Conservation (phyloP, 2,113 vertebrate genomes). For the Epinephelus moara region DNA sequence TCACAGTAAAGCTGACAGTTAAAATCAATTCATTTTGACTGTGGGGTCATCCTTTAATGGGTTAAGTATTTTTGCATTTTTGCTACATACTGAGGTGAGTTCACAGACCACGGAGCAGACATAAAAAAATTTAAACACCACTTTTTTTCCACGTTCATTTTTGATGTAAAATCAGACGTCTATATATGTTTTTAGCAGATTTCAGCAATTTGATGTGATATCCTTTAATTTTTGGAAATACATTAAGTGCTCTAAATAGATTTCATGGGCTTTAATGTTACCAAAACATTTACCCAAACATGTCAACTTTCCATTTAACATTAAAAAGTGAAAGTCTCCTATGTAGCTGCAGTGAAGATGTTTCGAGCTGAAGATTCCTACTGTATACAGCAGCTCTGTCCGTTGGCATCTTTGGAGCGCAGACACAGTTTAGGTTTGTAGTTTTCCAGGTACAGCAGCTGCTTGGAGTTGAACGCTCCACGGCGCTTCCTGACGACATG, state of each 20-base stretch:
- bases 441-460: slow-evolving; percentile 97
- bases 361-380: slow-evolving; percentile 47
- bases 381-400: slow-evolving; percentile 87
- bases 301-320: not conserved
- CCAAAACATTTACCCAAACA: not conserved
- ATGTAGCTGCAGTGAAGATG: slow-evolving; percentile 10
- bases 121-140: not conserved
- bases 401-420: slow-evolving; percentile 94
- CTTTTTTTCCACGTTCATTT: not conserved
- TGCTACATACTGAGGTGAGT: slow-evolving; percentile 49
- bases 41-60: not conserved
- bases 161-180: not conserved
- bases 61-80: slow-evolving; percentile 4
- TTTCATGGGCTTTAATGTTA: not conserved
- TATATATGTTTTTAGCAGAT: not conserved
- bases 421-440: slow-evolving; percentile 97
- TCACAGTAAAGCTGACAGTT: slow-evolving; percentile 25
- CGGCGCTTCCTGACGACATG: slow-evolving; percentile 90
- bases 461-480: slow-evolving; percentile 98
- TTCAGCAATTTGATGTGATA: not conserved
- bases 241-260: not conserved
- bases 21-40: not conserved
- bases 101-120: slow-evolving; percentile 24
- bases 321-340: not conserved
- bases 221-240: not conserved